phyloP scores from a whole-genome alignment of 2,797 vertebrate species.

The Vultur gryphus region DNA sequence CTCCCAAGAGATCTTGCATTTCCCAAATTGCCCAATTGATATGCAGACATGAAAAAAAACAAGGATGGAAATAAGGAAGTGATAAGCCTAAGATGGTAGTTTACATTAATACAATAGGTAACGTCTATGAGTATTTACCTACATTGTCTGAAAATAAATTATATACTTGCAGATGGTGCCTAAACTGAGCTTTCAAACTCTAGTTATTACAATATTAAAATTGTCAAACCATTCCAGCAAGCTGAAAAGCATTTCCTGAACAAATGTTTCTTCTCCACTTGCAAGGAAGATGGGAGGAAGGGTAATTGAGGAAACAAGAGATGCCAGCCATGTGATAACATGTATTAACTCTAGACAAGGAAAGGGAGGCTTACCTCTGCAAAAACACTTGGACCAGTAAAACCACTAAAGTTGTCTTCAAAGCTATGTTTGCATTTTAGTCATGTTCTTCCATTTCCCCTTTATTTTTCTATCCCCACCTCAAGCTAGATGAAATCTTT shows the following conservation, averaged over 20 bases:
- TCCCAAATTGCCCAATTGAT: background rate
- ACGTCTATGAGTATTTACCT: background rate
- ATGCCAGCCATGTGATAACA: background rate
- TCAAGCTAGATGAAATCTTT: background rate
- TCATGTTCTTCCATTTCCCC: background rate
- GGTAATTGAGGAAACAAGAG: background rate
- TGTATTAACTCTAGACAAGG: background rate
- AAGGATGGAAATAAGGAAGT: background rate
- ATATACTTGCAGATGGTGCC: background rate
- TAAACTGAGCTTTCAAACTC: background rate
- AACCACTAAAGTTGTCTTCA: background rate
- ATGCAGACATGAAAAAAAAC: background rate
- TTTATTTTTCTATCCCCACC: background rate
- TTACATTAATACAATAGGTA: background rate
- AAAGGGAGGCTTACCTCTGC: background rate
- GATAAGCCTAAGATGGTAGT: background rate
- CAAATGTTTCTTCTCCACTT: background rate
- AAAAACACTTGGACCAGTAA: background rate
- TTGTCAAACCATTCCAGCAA: background rate
- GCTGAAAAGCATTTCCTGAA: background rate
- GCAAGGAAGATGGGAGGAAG: background rate
- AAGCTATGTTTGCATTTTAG: background rate
- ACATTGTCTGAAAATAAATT: background rate
- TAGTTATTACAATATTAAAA: background rate
- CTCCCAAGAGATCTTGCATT: background rate